Conservation (phyloP, 2,797 vertebrate genomes). For the Hybognathus amarus region DNA sequence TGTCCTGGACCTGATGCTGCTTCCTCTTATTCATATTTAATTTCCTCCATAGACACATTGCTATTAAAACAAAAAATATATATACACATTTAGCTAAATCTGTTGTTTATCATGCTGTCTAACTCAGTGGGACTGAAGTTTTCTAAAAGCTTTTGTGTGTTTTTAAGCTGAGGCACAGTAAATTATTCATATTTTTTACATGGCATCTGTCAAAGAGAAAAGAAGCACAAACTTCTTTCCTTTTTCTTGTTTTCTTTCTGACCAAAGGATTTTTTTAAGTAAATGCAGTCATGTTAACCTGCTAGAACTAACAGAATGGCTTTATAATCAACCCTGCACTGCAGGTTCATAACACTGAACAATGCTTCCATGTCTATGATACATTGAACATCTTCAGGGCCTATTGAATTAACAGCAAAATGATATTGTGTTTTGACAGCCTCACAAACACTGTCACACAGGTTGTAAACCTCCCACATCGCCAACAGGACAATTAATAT, state of each 20-base stretch:
- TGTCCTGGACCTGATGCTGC: conserved; percentile 44
- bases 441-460: conserved; percentile 69
- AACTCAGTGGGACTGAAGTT: conserved; percentile 59
- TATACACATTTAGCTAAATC: conserved; percentile 65
- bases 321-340: background rate
- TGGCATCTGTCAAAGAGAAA: conserved; percentile 71
- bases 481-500: conserved; percentile 82
- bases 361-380: background rate
- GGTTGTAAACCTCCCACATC: conserved; percentile 70
- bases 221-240: conserved; percentile 28
- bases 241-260: background rate
- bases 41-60: conserved; percentile 50
- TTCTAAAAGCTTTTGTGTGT: conserved; percentile 82
- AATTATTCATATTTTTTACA: conserved; percentile 72
- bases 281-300: conserved; percentile 12
- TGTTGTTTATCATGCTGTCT: conserved; percentile 70
- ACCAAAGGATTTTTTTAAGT: background rate
- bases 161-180: conserved; percentile 71
- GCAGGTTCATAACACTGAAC: background rate
- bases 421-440: conserved; percentile 55
- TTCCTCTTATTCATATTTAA: conserved; percentile 52
- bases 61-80: conserved; percentile 30
- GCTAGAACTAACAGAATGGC: background rate
- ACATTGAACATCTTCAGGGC: conserved; percentile 5
- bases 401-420: conserved; percentile 8